Base-by-base conservation (phyloP, 2,888 invertebrate species). In the Phragmatobia fuliginosa region DNA sequence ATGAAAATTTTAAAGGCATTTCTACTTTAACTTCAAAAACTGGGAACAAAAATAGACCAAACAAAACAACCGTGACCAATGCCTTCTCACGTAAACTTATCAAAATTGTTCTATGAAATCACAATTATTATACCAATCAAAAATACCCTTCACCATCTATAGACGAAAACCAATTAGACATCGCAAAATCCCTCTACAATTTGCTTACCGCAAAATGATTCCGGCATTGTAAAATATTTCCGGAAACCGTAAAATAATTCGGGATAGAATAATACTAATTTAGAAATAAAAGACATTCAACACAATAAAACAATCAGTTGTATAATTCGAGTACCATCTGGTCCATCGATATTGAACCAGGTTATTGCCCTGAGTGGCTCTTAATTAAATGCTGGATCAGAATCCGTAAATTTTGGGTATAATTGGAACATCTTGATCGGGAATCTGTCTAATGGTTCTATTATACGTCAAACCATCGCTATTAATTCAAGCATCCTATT, bases 341-440 rank as follows among this genome's bases (percentile, higher is more conserved):
- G 56, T 5, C 70, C 2, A 67, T 52, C 64, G 49, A 70, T 71
- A 68, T n/a, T 59, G 59, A 45, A 67, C 63, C 61, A 33, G 41
- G 28, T 78, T 76, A 79, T 76, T 72, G 72, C n/a, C 31, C 59
- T 21, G 66, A 80, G 72, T 59, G 72, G 49, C 68, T 2, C 68
- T 14, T 80, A 73, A 80, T 80, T 74, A 72, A 80, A 78, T 79
- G 72, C 60, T 58, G 60, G 59, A 41, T 41, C 62, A 68, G 71
- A 72, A 76, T 80, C 59, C 36, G 66, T 70, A 66, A 65, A 70
- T 70, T n/a, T 56, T 52, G 21, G 25, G 18, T 62, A 21, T 77
- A 69, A 77, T 72, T 72, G 70, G 25, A 62, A 66, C 65, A 32
- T 21, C 31, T 58, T 63, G 52, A 77, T 80, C 68, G 70, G 67